Evolutionary conservation across 2,113 vertebrate genomes (phyloP), one percentile per base, ranked within the genome.

Genomic region (Anoplopoma fimbria): DNA sequence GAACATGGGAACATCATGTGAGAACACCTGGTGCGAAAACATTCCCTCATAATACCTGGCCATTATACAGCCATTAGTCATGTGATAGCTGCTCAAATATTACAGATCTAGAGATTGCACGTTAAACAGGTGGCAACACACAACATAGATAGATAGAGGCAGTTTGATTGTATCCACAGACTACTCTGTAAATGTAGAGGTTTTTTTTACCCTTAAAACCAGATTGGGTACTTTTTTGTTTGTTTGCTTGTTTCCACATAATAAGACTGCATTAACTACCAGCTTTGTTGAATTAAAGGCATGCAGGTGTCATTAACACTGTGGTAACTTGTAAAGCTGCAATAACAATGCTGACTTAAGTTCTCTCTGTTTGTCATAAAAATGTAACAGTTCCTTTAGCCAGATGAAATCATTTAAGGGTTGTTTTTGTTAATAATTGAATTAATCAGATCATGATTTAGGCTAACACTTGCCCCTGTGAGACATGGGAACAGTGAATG

Each of bases 1-100:
- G 47, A 75, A 36, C 42, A 58, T 75, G 33, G 45, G 65, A 71
- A 75, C 42, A 58, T 69, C 64, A 82, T 58, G 51, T 77, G 13
- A 31, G 63, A 74, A 79, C 45, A 55, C 23, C 62, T 40, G 12
- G 42, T 62, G 27, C 47, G 21, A 45, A 17, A 83, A 61, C 10
- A 36, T 70, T 53, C 21, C 33, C 29, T 60, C 31, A 8, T n/a
- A 19, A 38, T 73, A 81, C 57, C 31, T 69, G 47, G n/a, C 25
- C 17, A 8, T 64, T 34, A 15, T 12, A 51, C 10, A 74, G 57
- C 31, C 36, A 65, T 60, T 29, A 55, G 40, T 76, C 73, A 67
- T 71, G 57, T 47, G 4, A 49, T 38, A 38, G 13, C 47, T 29
- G 36, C 67, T 67, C 21, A 17, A 74, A 69, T 55, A 61, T 65